Evolutionary conservation across 2,797 vertebrate genomes (phyloP).

Genomic region (Anisognathus igniventris): DNA sequence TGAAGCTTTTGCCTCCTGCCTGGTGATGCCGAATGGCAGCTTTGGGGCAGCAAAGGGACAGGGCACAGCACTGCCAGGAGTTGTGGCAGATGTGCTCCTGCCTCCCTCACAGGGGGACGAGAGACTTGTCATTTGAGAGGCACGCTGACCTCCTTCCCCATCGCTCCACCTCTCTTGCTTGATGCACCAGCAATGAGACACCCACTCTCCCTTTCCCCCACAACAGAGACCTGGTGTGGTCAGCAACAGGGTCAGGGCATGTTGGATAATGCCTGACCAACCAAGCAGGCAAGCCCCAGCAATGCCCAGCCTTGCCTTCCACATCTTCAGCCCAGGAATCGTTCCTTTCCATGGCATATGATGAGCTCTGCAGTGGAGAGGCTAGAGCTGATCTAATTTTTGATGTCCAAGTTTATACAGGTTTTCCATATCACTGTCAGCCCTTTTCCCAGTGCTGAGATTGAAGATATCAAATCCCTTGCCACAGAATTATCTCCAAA

Average conservation of each 20-base stretch:
- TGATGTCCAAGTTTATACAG: neutral
- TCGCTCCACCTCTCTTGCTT: neutral
- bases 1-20: constrained; percentile 3
- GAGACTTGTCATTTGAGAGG: neutral
- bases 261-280: neutral
- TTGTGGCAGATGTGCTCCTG: neutral
- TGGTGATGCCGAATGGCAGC: neutral
- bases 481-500: neutral
- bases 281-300: neutral
- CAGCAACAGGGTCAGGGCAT: neutral
- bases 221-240: neutral
- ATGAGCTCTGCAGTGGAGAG: neutral
- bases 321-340: neutral
- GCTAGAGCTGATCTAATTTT: neutral
- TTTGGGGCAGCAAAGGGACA: neutral
- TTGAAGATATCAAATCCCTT: neutral
- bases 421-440: neutral
- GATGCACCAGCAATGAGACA: neutral
- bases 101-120: neutral
- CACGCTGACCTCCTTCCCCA: neutral
- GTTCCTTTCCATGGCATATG: accelerated
- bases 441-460: neutral
- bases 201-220: neutral
- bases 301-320: neutral
- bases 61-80: neutral